phyloP scores from a whole-genome alignment of 2,113 vertebrate species.

The Pygathrix nemaeus region DNA sequence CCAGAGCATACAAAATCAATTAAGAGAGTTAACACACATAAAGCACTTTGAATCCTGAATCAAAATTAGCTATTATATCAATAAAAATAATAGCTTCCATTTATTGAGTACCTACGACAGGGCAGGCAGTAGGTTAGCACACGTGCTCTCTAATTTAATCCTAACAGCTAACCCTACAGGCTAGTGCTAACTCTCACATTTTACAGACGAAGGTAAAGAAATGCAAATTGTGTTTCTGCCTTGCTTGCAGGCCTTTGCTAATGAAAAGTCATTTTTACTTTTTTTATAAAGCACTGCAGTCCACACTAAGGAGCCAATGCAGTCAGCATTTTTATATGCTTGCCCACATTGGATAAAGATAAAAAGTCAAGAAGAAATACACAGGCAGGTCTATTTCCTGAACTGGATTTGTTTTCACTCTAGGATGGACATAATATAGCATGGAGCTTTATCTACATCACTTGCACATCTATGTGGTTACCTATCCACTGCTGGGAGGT shows the following conservation, averaged over 20 bases:
- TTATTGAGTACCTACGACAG: not conserved
- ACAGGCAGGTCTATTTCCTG: not conserved
- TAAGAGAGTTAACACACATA: constrained; percentile 34
- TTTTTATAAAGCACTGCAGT: not conserved
- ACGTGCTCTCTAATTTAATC: constrained; percentile 21
- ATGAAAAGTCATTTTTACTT: constrained; percentile 56
- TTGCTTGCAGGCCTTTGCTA: constrained; percentile 54
- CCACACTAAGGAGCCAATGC: constrained; percentile 40
- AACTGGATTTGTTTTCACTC: not conserved
- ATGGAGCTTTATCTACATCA: not conserved
- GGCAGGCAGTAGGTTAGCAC: not conserved
- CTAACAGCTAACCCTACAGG: constrained; percentile 28
- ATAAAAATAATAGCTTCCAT: constrained; percentile 48
- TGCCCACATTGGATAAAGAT: constrained; percentile 22
- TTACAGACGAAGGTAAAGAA: constrained; percentile 34
- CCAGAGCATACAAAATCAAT: constrained; percentile 29
- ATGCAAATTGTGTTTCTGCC: constrained; percentile 57
- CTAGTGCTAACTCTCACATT: constrained; percentile 5
- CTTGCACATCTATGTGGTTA: not conserved
- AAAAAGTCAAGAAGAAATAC: constrained; percentile 25
- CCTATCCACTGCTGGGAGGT: not conserved
- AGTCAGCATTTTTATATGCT: constrained; percentile 37
- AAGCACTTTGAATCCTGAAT: constrained; percentile 51
- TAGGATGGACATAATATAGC: not conserved
- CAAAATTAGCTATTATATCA: constrained; percentile 61